phyloP scores from a whole-genome alignment of 2,888 invertebrate genomes.

The Balanococcus diminutus region DNA sequence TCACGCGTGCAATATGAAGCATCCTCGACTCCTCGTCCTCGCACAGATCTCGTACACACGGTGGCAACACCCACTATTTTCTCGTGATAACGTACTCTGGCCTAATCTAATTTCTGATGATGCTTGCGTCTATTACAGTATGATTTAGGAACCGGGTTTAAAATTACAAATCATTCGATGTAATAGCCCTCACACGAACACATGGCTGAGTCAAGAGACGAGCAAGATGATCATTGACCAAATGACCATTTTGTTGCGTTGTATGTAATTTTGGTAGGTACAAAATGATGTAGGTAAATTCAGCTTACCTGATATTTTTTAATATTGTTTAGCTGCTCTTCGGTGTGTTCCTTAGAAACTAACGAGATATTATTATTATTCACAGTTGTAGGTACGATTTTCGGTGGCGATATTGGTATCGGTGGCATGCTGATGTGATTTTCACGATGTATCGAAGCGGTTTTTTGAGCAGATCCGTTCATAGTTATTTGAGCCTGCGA shows the following conservation, averaged over 20 bases:
- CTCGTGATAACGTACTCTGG: neutral
- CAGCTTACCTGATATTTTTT: slow-evolving; percentile 85
- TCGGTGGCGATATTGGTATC: slow-evolving; percentile 60
- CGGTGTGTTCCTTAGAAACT: slow-evolving; percentile 68
- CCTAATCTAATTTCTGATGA: neutral
- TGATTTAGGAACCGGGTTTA: neutral
- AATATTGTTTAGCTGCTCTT: slow-evolving; percentile 89
- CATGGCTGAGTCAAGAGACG: neutral
- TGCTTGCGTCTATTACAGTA: neutral
- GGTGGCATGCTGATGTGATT: slow-evolving; percentile 58
- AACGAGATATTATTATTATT: slow-evolving; percentile 62
- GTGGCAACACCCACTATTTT: slow-evolving; percentile 29
- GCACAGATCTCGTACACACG: too few relatives aligned
- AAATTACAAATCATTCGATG: slow-evolving; percentile 7
- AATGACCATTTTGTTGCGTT: neutral
- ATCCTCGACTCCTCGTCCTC: neutral
- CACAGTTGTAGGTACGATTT: slow-evolving; percentile 51
- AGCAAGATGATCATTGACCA: neutral
- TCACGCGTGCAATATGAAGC: slow-evolving; percentile 30
- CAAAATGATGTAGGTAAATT: neutral
- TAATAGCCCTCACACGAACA: neutral
- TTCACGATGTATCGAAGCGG: slow-evolving; percentile 54
- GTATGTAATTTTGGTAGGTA: neutral
- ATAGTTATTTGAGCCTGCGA: slow-evolving; percentile 48
- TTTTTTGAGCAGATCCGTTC: slow-evolving; percentile 56